Evolutionary conservation across 1,140 invertebrate species (phyloP), one percentile per base, ranked within the genome.

Genomic region (Diorhabda sublineata): DNA sequence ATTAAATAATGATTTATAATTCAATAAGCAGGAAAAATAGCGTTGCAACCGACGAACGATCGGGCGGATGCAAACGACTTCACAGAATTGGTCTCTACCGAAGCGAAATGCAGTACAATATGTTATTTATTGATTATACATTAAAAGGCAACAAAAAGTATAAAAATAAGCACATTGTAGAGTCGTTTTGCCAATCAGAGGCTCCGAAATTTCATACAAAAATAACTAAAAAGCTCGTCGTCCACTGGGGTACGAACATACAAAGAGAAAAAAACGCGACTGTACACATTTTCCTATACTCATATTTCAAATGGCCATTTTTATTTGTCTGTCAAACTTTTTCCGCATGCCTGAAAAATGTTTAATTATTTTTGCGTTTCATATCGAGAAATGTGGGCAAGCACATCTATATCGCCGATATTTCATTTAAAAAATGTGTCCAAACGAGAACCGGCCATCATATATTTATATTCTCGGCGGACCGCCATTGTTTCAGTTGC

Each of bases 301-400:
- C 79, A 79, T 80, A 80, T 79, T 78, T 79, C 79, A 80, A 80
- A 80, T 75, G 77, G 72, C 77, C 78, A 80, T 80, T 80, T 80
- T 80, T 80, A 80, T 80, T 79, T 80, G 78, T 79, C 79, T 80
- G 79, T 80, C 79, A 80, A 80, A 80, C 76, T 79, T 79, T 79
- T 78, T 78, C 78, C 78, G 79, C 78, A 78, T 80, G 75, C 76
- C 79, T 80, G 79, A 80, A 80, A 80, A 80, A 80, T 80, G 79
- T 80, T 79, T 80, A 80, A 80, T 80, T 80, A 80, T 80, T 80
- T 80, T 80, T 80, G 76, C 79, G 78, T 80, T 80, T 75, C 78
- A 76, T 78, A 80, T 80, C 77, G 77, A 75, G 77, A 74, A 77
- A 76, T 73, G 76, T 71, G 71, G 75, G 73, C 71, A 68, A 69